These are phyloP conservation scores for Brachionus paranguensis DNA, from an alignment of 1,140 invertebrate species.

Conservation along the genomic window DNA sequence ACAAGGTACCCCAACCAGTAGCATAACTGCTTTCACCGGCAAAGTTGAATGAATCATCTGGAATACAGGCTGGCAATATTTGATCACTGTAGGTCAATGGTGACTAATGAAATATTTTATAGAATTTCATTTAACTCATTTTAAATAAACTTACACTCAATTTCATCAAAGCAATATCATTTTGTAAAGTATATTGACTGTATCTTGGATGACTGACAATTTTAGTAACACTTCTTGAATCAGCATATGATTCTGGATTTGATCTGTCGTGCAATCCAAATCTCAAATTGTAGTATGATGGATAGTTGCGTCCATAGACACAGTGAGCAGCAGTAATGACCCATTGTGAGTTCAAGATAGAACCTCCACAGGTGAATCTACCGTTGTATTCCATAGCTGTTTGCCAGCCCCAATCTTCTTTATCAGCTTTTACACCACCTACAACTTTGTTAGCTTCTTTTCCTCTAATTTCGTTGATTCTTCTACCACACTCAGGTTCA, in stretches of 20 bases:
- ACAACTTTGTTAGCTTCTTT: slow-evolving; percentile 10
- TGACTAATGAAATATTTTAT: background rate
- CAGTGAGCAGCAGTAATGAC: slow-evolving; percentile 68
- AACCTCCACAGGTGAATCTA: slow-evolving; percentile 53
- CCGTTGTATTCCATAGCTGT: slow-evolving; percentile 6
- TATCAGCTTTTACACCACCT: slow-evolving; percentile 1
- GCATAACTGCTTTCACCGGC: background rate
- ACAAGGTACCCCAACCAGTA: slow-evolving; percentile 37
- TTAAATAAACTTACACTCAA: background rate
- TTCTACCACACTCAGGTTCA: background rate
- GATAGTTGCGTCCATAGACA: slow-evolving; percentile 41
- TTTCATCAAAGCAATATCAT: slow-evolving; percentile 40
- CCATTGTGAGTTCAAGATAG: slow-evolving; percentile 61
- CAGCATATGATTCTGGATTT: background rate
- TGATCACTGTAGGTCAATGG: background rate
- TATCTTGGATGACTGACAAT: slow-evolving; percentile 20
- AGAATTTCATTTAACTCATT: background rate
- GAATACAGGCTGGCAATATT: slow-evolving; percentile 30
- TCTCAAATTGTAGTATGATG: background rate
- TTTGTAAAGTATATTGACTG: background rate
- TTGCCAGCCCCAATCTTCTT: slow-evolving; percentile 36
- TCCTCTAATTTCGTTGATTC: background rate
- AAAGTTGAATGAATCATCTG: slow-evolving; percentile 10
- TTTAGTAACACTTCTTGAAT: background rate
- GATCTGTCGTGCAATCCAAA: slow-evolving; percentile 17